Conservation (phyloP, 1,140 invertebrate genomes). For the Wasmannia auropunctata region DNA sequence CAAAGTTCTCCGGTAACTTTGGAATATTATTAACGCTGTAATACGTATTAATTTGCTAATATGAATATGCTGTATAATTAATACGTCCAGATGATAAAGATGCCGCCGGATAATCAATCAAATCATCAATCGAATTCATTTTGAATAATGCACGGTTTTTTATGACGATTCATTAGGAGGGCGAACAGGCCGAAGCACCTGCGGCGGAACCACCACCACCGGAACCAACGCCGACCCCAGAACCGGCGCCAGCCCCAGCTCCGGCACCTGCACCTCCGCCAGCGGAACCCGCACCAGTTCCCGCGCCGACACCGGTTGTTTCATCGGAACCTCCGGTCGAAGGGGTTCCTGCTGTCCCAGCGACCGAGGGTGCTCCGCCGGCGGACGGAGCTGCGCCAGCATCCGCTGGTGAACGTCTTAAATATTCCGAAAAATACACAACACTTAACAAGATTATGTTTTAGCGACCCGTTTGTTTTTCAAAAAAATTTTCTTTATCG, state of each 20-base stretch:
- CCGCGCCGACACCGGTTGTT: conserved; percentile 72
- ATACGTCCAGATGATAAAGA: neutral
- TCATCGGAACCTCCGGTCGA: conserved; percentile 78
- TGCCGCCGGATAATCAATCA: neutral
- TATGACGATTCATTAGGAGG: conserved; percentile 55
- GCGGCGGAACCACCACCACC: conserved; percentile 69
- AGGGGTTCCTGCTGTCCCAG: conserved; percentile 74
- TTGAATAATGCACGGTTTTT: neutral
- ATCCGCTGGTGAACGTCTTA: conserved; percentile 60
- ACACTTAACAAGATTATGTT: too few relatives aligned
- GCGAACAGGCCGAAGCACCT: conserved; percentile 46
- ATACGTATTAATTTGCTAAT: neutral
- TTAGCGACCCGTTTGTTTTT: neutral
- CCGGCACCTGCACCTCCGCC: conserved; percentile 77
- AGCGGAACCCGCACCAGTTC: conserved; percentile 73
- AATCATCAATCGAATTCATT: too few relatives aligned
- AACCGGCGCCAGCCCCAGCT: conserved; percentile 82
- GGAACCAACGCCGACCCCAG: conserved; percentile 80
- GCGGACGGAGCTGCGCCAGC: conserved; percentile 80
- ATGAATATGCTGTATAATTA: neutral
- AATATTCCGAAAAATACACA: neutral
- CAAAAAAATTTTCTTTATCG: neutral
- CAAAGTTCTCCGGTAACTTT: neutral
- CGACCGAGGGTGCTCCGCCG: conserved; percentile 76
- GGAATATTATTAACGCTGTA: too few relatives aligned